Conservation (phyloP, 2,888 invertebrate species). For the Crocallis elinguaria region DNA sequence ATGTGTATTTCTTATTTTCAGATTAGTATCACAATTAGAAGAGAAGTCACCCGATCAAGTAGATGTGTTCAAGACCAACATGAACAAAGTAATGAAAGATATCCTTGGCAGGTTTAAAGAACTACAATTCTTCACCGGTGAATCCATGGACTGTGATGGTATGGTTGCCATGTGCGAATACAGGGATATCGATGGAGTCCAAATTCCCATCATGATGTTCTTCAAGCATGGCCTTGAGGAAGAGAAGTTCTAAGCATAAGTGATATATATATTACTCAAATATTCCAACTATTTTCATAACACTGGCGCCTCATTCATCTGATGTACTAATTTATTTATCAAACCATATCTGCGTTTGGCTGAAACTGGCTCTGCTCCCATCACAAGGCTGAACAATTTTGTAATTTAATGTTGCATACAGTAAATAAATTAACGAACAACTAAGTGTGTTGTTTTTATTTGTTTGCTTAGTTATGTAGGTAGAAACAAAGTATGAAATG, state of each 20-base stretch:
- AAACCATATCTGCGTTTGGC: conserved; percentile 71
- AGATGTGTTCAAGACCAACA: conserved; percentile 94
- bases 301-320: conserved; percentile 62
- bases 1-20: conserved; percentile 58
- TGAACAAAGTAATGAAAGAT: conserved; percentile 97
- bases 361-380: conserved; percentile 72
- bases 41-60: conserved; percentile 93
- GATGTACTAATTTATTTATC: conserved; percentile 79
- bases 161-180: conserved; percentile 98
- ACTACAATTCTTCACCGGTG: conserved; percentile 95
- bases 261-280: conserved; percentile 67
- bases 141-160: conserved; percentile 97
- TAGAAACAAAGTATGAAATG: too few relatives aligned
- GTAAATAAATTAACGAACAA: conserved; percentile 78
- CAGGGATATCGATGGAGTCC: conserved; percentile 93
- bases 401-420: conserved; percentile 77
- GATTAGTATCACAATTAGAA: conserved; percentile 92
- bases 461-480: too few relatives aligned
- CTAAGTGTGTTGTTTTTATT: conserved; percentile 36
- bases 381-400: conserved; percentile 82
- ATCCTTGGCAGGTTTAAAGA: conserved; percentile 96
- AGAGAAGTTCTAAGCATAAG: conserved; percentile 93
- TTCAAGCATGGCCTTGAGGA: conserved; percentile 98
- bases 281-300: conserved; percentile 56
- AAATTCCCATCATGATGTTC: conserved; percentile 96